Evolutionary conservation across 2,113 vertebrate species (phyloP).

Genomic region (Apteryx mantelli): DNA sequence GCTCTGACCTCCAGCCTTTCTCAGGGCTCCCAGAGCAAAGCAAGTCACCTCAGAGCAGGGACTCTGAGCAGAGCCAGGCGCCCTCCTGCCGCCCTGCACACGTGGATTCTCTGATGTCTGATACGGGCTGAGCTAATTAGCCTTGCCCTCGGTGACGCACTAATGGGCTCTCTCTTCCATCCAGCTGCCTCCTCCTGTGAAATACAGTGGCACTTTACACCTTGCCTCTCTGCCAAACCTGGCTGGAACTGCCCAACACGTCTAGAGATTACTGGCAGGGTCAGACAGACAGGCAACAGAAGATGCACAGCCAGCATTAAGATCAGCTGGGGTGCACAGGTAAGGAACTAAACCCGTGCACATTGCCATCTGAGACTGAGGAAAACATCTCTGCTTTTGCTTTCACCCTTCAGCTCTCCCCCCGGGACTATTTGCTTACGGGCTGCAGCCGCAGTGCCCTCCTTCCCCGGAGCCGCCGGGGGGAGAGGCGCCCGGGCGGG

Average conservation of each 20-base stretch:
- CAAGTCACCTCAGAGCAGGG: fast-evolving
- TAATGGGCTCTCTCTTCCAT: neutral
- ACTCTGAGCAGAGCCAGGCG: neutral
- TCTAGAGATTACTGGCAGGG: too few relatives aligned
- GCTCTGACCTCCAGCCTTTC: neutral
- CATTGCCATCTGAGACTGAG: neutral
- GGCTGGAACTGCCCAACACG: neutral
- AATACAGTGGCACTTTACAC: neutral
- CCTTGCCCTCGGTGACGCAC: neutral
- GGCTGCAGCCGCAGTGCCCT: fast-evolving
- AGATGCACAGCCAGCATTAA: neutral
- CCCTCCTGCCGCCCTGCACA: too few relatives aligned
- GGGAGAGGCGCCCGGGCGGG: neutral
- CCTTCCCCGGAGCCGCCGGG: too few relatives aligned
- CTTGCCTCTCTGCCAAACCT: neutral
- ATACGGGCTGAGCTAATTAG: neutral
- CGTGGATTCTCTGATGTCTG: neutral
- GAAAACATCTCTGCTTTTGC: neutral
- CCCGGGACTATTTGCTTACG: neutral
- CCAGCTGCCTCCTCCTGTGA: neutral
- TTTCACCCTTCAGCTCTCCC: neutral
- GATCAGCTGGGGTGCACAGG: neutral
- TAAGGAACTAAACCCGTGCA: neutral
- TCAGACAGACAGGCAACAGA: too few relatives aligned
- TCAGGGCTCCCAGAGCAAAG: neutral